These are phyloP conservation scores for Hydrotaea diabolus DNA, from an alignment of 2,888 invertebrate species.

Conservation along the genomic window DNA sequence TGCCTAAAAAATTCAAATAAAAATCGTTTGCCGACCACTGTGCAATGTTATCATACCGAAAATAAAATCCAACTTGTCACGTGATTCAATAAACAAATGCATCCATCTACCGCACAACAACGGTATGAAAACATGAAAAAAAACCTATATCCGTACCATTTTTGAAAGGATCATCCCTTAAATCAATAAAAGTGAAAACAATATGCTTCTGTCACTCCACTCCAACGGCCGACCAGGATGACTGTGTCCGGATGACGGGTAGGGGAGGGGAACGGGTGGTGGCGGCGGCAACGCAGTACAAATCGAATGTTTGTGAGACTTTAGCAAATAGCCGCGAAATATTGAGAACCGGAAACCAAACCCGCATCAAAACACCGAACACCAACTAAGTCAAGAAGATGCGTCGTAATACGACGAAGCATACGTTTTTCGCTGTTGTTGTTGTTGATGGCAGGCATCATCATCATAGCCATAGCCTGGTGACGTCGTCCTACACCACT, in stretches of 20 bases:
- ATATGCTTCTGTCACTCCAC: slow-evolving; percentile 62
- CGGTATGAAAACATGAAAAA: slow-evolving; percentile 33
- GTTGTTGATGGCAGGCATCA: neutral
- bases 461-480: neutral
- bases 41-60: slow-evolving; percentile 46
- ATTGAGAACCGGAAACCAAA: slow-evolving; percentile 68
- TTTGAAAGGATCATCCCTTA: slow-evolving; percentile 75
- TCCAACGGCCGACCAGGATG: slow-evolving; percentile 11
- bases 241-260: neutral
- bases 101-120: slow-evolving; percentile 23
- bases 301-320: slow-evolving; percentile 16
- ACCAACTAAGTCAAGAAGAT: slow-evolving; percentile 50
- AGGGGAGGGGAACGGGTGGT: neutral
- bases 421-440: slow-evolving; percentile 18
- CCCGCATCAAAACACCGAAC: slow-evolving; percentile 66
- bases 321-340: slow-evolving; percentile 63
- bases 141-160: neutral
- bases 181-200: slow-evolving; percentile 63
- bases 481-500: neutral
- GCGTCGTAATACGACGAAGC: slow-evolving; percentile 36
- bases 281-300: neutral
- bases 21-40: neutral
- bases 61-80: slow-evolving; percentile 74
- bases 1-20: too few species aligned
- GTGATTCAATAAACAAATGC: slow-evolving; percentile 77